Percentiles rank a stretch among this genome's conserved stretches.
phyloP scores from a whole-genome alignment of 1,140 invertebrate species.

The Batillaria attramentaria region DNA sequence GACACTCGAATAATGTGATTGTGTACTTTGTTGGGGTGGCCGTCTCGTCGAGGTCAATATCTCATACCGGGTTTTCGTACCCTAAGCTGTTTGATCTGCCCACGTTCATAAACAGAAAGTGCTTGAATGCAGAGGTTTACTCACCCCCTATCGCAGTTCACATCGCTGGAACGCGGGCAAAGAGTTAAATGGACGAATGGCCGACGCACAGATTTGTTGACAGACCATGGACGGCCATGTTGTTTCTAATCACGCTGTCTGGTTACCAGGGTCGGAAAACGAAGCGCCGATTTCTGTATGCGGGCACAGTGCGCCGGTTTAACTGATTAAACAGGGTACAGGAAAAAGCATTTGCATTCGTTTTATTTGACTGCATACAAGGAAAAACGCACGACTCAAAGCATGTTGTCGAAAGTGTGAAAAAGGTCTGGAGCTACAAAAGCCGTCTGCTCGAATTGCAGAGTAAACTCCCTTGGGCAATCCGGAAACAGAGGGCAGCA shows the following conservation, averaged over 20 bases:
- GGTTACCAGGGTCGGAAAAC: constrained; percentile 38
- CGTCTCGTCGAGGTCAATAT: too few relatives aligned
- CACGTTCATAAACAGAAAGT: neutral
- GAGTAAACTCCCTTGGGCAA: constrained; percentile 14
- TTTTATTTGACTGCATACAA: neutral
- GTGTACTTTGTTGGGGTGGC: too few relatives aligned
- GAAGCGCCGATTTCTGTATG: neutral
- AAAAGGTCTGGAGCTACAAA: neutral
- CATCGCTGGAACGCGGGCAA: neutral
- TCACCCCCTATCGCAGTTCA: neutral
- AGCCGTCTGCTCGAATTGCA: constrained; percentile 1
- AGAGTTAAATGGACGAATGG: neutral
- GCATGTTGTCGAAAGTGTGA: neutral
- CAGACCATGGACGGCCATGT: constrained; percentile 35
- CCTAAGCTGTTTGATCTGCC: neutral
- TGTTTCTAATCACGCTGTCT: constrained; percentile 47
- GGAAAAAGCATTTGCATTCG: too few relatives aligned
- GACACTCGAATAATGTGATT: too few relatives aligned
- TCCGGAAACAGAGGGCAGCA: constrained; percentile 29
- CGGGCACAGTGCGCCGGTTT: too few relatives aligned
- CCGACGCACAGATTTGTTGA: neutral
- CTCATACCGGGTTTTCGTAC: neutral
- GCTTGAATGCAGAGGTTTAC: neutral
- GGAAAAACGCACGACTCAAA: neutral
- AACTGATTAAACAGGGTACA: too few relatives aligned